These are phyloP conservation scores for Ochropacha duplaris DNA, from an alignment of 2,888 invertebrate species.

Conservation along the genomic window DNA sequence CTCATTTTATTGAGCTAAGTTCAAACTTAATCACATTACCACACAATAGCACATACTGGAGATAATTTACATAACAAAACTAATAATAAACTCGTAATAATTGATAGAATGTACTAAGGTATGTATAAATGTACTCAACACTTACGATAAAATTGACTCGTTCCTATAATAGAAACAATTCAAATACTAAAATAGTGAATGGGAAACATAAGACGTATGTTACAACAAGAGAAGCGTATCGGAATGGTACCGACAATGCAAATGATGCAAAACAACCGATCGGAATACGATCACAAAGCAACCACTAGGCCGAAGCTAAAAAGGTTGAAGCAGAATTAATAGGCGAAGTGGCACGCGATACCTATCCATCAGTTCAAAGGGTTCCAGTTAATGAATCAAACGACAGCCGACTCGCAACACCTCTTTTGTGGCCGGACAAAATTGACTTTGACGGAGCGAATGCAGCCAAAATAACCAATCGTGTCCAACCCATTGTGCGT, in stretches of 20 bases:
- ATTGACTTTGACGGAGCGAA: conserved; percentile 77
- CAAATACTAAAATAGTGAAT: conserved; percentile 29
- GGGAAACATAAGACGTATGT: conserved; percentile 38
- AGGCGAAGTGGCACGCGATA: conserved; percentile 55
- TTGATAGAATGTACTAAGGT: neutral
- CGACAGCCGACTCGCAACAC: conserved; percentile 77
- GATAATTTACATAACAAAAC: neutral
- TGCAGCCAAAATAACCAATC: conserved; percentile 76
- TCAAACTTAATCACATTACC: neutral
- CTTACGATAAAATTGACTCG: neutral
- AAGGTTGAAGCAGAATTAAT: conserved; percentile 56
- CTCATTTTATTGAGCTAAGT: no score
- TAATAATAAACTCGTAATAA: neutral
- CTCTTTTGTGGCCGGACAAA: conserved; percentile 74
- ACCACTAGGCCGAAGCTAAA: conserved; percentile 42
- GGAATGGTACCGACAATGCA: conserved; percentile 35
- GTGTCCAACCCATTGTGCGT: conserved; percentile 81
- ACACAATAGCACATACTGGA: neutral
- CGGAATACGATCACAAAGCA: conserved; percentile 30
- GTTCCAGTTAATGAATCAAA: conserved; percentile 77
- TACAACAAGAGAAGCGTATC: conserved; percentile 32
- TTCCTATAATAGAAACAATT: neutral
- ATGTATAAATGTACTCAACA: neutral
- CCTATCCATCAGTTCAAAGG: conserved; percentile 76
- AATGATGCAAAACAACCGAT: conserved; percentile 45